Evolutionary conservation across 2,797 vertebrate species (phyloP).

Genomic region (Cyprinella venusta): DNA sequence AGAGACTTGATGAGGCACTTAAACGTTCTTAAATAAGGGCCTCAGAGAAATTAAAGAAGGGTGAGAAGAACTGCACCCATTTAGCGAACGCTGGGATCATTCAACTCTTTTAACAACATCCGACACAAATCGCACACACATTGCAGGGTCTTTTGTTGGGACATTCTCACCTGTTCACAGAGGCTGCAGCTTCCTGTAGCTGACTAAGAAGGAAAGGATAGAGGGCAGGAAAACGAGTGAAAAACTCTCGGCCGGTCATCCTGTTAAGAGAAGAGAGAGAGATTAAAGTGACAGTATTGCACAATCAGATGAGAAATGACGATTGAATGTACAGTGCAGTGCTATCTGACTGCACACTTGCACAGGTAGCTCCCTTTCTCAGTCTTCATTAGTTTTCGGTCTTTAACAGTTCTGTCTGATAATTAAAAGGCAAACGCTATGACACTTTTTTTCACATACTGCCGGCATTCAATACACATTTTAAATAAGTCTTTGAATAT

Average conservation of each 20-base stretch:
- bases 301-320: not conserved
- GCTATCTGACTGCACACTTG: not conserved
- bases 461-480: not conserved
- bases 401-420: not conserved
- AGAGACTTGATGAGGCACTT: constrained; percentile 55
- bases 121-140: constrained; percentile 22
- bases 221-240: constrained; percentile 91
- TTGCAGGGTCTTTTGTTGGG: not conserved
- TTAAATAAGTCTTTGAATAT: not conserved
- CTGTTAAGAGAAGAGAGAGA: constrained; percentile 68
- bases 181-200: constrained; percentile 83
- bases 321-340: too few species aligned
- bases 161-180: constrained; percentile 85
- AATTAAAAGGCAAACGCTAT: not conserved
- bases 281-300: not conserved
- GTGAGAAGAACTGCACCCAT: constrained; percentile 35
- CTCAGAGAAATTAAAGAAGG: constrained; percentile 49
- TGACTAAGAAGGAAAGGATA: constrained; percentile 93
- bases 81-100: constrained; percentile 5
- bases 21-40: constrained; percentile 56
- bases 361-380: not conserved
- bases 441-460: not conserved
- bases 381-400: not conserved
- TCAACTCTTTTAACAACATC: constrained; percentile 35
- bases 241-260: constrained; percentile 96